phyloP scores from a whole-genome alignment of 2,113 vertebrate species.

The Aramus guarauna region DNA sequence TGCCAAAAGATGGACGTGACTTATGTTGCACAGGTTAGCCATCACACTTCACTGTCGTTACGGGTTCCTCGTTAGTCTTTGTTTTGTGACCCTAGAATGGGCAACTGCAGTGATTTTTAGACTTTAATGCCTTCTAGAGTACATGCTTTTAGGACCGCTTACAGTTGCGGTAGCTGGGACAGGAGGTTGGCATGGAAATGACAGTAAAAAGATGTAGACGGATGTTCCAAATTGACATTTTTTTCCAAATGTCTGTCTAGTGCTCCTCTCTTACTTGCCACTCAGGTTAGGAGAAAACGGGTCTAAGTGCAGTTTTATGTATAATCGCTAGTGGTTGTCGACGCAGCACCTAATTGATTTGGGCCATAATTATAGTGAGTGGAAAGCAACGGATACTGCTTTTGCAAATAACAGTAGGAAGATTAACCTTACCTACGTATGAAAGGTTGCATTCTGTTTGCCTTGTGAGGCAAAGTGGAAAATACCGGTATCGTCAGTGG shows the following conservation, averaged over 20 bases:
- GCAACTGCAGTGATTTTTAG: neutral
- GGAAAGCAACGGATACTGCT: neutral
- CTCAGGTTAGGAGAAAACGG: neutral
- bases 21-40: neutral
- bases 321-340: neutral
- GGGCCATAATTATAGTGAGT: neutral
- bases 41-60: neutral
- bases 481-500: neutral
- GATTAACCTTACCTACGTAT: neutral
- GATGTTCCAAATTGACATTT: neutral
- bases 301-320: neutral
- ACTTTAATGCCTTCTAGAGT: neutral
- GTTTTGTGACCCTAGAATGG: neutral
- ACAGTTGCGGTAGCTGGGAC: accelerated
- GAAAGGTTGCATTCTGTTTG: neutral
- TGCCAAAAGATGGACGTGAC: accelerated
- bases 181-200: neutral
- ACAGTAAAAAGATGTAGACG: neutral
- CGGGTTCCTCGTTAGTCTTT: neutral
- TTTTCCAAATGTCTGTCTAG: neutral
- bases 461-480: neutral
- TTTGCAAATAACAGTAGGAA: neutral
- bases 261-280: neutral
- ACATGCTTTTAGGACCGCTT: neutral
- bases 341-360: neutral